Conservation (phyloP, 23 tunicate species). For the Trididemnum nubilum region DNA sequence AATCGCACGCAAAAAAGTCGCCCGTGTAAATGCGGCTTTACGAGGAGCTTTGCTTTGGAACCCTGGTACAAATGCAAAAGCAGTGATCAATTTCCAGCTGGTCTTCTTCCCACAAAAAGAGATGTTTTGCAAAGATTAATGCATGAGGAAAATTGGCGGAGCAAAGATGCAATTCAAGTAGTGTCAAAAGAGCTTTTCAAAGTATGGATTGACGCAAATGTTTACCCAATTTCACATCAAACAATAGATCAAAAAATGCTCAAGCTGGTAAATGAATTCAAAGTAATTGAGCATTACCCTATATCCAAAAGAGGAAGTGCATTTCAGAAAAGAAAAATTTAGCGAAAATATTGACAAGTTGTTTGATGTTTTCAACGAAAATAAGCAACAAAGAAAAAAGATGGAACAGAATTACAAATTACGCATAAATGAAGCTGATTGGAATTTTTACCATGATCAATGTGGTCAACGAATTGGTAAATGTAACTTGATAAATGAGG, state of each 20-base stretch:
- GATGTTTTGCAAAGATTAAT: slow-evolving; percentile 29
- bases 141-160: slow-evolving; percentile 12
- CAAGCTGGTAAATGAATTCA: not conserved
- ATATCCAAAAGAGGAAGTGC: slow-evolving; percentile 8
- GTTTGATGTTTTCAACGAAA: slow-evolving; percentile 6
- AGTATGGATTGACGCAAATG: slow-evolving; percentile 12
- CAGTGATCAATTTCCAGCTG: slow-evolving; percentile 21
- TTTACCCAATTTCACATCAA: not conserved
- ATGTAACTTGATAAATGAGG: slow-evolving; percentile 7
- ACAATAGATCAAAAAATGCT: not conserved
- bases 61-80: slow-evolving; percentile 20
- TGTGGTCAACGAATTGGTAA: not conserved
- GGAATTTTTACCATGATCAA: slow-evolving; percentile 12
- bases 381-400: slow-evolving; percentile 9
- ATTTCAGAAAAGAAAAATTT: slow-evolving; percentile 2
- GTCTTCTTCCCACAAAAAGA: slow-evolving; percentile 41
- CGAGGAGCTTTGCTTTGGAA: slow-evolving; percentile 26
- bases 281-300: not conserved
- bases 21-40: too few relatives aligned
- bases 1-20: too few relatives aligned
- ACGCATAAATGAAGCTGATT: slow-evolving; percentile 1
- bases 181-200: slow-evolving; percentile 24
- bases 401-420: slow-evolving; percentile 5
- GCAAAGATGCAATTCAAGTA: not conserved
- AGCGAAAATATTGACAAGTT: slow-evolving; percentile 2